Evolutionary conservation across 2,113 vertebrate species (phyloP), one percentile per base, ranked within the genome.

Genomic region (Geothlypis trichas): DNA sequence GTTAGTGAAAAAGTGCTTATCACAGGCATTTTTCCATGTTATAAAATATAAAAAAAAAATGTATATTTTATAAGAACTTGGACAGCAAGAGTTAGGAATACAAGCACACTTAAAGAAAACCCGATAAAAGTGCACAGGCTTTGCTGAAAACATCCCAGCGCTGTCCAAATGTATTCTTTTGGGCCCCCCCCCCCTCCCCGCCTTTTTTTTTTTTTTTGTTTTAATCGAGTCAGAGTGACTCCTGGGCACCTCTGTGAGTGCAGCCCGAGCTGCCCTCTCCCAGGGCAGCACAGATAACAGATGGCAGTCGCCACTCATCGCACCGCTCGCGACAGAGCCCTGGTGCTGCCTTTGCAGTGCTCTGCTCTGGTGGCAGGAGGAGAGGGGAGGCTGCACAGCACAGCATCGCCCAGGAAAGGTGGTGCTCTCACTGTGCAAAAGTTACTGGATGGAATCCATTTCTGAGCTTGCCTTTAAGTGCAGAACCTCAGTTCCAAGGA

Each of bases 1-100:
- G 78, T 87, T 47, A 61, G 79, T 8, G 63, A 69, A 77, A 86
- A 97, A 95, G 20, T 95, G 61, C 42, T 89, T 94, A 93, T 95
- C 37, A 3, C 44, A 87, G 81, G 79, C 44, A 75, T 75, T 93
- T 97, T 93, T 94, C 44, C 4, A 0, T 54, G 77, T 83, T 88
- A 65, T 28, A 81, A 94, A 93, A 65, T 74, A 71, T 21, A 16
- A 19, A 30, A 31, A 67, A 30, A 0, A 58, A 5, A 51, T 77
- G n/a, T 91, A 28, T 83, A 71, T 95, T 72, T 91, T 75, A 79
- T 94, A 83, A 95, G 79, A 95, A 85, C 71, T 61, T 37, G 37
- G 44, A n/a, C 46, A 52, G 66, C 72, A 41, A 35, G 23, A 67
- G 26, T 30, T 57, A 77, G n/a, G 47, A 73, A 15, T 19, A 28